Evolutionary conservation across 53 echinoderm and acorn worm species (phyloP), one percentile per base, ranked within the genome.

Genomic region (Astropecten irregularis): DNA sequence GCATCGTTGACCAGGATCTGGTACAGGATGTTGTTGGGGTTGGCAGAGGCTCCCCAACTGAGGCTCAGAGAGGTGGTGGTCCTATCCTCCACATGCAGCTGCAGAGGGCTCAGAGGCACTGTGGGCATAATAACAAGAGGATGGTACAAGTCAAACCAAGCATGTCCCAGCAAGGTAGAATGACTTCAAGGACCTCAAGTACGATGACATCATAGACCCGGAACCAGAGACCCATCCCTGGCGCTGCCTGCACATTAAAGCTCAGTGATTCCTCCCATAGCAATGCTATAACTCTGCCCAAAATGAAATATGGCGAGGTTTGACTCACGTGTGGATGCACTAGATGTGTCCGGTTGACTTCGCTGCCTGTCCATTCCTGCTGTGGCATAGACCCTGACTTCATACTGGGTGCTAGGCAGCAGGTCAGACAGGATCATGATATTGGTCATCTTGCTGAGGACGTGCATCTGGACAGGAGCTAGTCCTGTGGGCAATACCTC

Each of bases 341-440:
- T 61, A 9, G 0, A 7, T 9, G 30, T 44, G 9, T 25, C 30
- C 9, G 79, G 21, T 0, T 44, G 47, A 22, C 79, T 79, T 4
- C 79, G 34, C n/a, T 47, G 79, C 44, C 61, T 62, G n/a, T 46
- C 19, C 47, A 1, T 3, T 42, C 89, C 89, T 11, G 84, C 84
- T 0, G 89, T 76, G 19, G 83, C 49, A 31, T 56, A 89, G 16
- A 89, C 69, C 76, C 67, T 35, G 44, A 89, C 76, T 2, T 0
- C 25, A 51, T 89, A 89, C 26, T 34, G 13, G 5, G 84, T 89
- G 27, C 84, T 76, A 6, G 89, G 89, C 28, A 56, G 57, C 32
- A 89, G 84, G 28, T 77, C 39, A 7, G 37, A 58, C 4, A 89
- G 13, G n/a, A 35, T 48, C 30, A 54, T 22, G 19, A 7, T 1